Evolutionary conservation across 2,113 vertebrate genomes (phyloP).

Genomic region (Alexandromys fortis): DNA sequence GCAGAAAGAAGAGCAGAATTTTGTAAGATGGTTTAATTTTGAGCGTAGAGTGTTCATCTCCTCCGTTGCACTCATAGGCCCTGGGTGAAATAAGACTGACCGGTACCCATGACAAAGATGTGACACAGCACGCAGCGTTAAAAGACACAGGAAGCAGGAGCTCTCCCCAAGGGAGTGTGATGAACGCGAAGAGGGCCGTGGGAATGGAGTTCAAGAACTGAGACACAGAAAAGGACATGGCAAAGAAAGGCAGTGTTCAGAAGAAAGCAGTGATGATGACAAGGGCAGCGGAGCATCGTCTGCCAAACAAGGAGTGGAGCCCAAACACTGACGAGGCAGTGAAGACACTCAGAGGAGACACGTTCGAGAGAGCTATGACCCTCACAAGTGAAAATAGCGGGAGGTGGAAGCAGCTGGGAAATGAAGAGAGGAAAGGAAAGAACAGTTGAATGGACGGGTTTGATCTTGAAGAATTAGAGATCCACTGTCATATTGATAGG

Average conservation of each 20-base stretch:
- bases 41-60: neutral
- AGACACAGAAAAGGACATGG: neutral
- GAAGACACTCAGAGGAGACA: neutral
- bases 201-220: neutral
- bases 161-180: neutral
- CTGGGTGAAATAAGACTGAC: neutral
- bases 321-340: too few species aligned
- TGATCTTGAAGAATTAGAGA: neutral
- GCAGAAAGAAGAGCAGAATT: neutral
- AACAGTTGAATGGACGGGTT: neutral
- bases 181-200: neutral
- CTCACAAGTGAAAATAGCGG: neutral
- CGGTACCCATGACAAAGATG: neutral
- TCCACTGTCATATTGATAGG: neutral
- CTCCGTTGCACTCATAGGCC: rapidly evolving
- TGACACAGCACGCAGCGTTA: neutral
- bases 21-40: neutral
- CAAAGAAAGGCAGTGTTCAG: neutral
- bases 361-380: neutral
- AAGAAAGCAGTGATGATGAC: neutral
- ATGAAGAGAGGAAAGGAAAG: neutral
- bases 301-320: neutral
- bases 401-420: too few species aligned
- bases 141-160: neutral
- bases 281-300: neutral